Evolutionary conservation across 2,888 invertebrate genomes (phyloP), one percentile per base, ranked within the genome.

Genomic region (Oasisia sp.): DNA sequence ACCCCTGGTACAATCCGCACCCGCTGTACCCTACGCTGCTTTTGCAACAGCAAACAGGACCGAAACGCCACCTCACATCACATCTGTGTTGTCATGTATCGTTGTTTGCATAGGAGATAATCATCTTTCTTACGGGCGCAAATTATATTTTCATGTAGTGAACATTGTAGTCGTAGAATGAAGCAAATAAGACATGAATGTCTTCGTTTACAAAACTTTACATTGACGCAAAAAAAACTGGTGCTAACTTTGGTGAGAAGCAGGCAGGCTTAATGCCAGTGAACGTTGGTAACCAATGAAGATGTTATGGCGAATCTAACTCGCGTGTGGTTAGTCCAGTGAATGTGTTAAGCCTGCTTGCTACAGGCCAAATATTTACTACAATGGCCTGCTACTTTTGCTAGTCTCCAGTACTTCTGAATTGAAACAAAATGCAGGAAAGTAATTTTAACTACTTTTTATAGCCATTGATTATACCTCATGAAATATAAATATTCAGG

Each of bases 101-200:
- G 74, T 74, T 74, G 74, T 74, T 74, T 74, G 74, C 74, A 74
- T 74, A 74, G 74, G 74, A 74, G 14, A 74, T 74, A 74, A 74
- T 74, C 74, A 74, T 74, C 74, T 74, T 74, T 74, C 74, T 74
- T 74, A 74, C 27, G n/a, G 74, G 74, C n/a, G 74, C 74, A 74
- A 74, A 74, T 74, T 74, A 74, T 74, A 74, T 74, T 74, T 74
- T 74, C 74, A 74, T 74, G 74, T 74, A 74, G 74, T 74, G n/a
- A 3, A 74, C 74, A 74, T 74, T 27, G 27, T 74, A 74, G 50
- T 19, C 7, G 74, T 74, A 74, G 74, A 27, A 7, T 74, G 74
- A 38, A 38, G 38, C 38, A 38, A 8, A 12, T 14, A 50, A 50
- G 50, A 27, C 74, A 74, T 56, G 56, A 19, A 19, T n/a, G 74